Conservation (phyloP, 2,113 vertebrate species). For the Connochaetes taurinus region DNA sequence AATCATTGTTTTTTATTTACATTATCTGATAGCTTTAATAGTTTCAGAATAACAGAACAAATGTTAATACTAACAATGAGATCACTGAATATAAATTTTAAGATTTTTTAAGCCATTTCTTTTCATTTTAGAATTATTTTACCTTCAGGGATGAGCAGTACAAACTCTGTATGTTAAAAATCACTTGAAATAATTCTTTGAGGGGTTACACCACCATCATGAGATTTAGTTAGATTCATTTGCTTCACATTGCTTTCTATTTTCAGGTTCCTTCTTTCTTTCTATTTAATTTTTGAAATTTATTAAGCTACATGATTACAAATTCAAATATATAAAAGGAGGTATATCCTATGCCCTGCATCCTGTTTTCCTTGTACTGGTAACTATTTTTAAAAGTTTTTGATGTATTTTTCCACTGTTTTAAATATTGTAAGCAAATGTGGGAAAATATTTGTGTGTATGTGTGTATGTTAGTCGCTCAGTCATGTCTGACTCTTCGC, state of each 20-base stretch:
- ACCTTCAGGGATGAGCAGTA: not conserved
- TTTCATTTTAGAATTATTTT: not conserved
- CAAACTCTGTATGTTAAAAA: not conserved
- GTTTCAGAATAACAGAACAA: not conserved
- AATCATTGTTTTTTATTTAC: not conserved
- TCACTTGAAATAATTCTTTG: not conserved
- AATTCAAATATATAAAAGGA: not conserved
- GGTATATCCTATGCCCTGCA: not conserved
- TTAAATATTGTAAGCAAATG: not conserved
- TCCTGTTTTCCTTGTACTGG: not conserved
- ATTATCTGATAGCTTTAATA: not conserved
- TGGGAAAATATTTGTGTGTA: not conserved
- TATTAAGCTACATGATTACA: not conserved
- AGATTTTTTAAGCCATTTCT: not conserved
- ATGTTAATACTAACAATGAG: not conserved
- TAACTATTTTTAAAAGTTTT: not conserved
- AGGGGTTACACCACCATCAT: not conserved
- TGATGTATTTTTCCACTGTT: not conserved
- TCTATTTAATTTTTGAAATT: not conserved
- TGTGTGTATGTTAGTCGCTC: no score
- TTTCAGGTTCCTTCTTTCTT: not conserved
- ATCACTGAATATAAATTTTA: not conserved
- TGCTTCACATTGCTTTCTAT: not conserved
- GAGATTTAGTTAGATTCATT: not conserved
- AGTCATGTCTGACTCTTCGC: no score